Percentiles rank a stretch among this genome's conserved stretches.
Conservation (phyloP, 1,140 invertebrate species). For the Scylla paramamosain region DNA sequence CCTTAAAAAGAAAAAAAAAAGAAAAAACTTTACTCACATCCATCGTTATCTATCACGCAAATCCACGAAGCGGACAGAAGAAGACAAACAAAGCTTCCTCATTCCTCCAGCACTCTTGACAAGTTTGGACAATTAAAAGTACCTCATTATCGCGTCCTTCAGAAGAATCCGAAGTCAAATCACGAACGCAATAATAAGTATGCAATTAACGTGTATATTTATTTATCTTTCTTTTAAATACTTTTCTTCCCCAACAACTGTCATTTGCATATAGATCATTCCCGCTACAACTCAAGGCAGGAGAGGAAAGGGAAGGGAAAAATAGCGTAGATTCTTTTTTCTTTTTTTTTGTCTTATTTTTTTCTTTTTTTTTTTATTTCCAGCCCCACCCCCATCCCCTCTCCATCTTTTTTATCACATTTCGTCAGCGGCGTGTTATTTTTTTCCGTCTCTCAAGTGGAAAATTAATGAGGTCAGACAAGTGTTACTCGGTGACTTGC, state of each 20-base stretch:
- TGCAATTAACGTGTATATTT: neutral
- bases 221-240: neutral
- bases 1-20: too few species aligned
- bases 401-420: neutral
- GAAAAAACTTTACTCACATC: too few species aligned
- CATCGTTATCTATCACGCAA: too few species aligned
- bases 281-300: neutral
- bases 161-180: neutral
- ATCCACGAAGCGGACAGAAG: too few species aligned
- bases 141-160: slow-evolving; percentile 4
- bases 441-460: neutral
- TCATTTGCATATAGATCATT: slow-evolving; percentile 15
- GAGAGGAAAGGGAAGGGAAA: neutral
- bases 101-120: neutral
- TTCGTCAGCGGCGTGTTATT: neutral
- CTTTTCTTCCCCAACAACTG: neutral
- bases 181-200: neutral
- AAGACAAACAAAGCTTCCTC: too few species aligned
- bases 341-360: neutral
- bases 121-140: slow-evolving; percentile 12
- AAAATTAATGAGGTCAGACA: slow-evolving; percentile 23
- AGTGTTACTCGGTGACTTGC: neutral
- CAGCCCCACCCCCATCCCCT: too few species aligned
- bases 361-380: too few species aligned
- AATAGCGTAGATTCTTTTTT: neutral